phyloP scores from a whole-genome alignment of 2,113 vertebrate genomes.

The Sterrhoptilus dennistouni region DNA sequence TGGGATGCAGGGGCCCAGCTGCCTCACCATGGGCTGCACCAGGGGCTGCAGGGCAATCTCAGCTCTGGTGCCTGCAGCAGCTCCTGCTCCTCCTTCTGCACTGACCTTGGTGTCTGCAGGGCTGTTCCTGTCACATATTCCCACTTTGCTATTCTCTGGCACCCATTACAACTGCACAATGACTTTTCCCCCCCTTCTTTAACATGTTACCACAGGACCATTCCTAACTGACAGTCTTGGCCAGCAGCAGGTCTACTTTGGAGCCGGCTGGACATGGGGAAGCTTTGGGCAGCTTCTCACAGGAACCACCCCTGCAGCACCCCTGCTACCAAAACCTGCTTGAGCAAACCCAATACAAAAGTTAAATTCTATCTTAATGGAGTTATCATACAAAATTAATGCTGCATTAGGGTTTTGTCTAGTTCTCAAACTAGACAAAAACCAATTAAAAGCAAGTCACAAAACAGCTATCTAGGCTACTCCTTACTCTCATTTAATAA shows the following conservation, averaged over 20 bases:
- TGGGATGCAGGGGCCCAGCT: background rate
- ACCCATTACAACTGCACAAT: fast-evolving
- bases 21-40: background rate
- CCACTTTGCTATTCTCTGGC: background rate
- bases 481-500: background rate
- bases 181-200: background rate
- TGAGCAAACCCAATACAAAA: background rate
- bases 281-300: background rate
- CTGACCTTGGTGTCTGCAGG: background rate
- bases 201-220: background rate
- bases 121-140: background rate
- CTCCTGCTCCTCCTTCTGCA: background rate
- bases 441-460: background rate
- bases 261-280: fast-evolving
- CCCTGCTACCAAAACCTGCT: background rate
- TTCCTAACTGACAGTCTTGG: fast-evolving
- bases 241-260: fast-evolving
- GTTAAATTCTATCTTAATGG: background rate
- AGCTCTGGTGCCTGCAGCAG: fast-evolving
- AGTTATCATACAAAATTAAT: background rate
- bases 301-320: background rate
- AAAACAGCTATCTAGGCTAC: background rate
- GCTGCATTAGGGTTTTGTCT: background rate
- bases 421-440: background rate
- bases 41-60: fast-evolving